Evolutionary conservation across 2,797 vertebrate species (phyloP).

Genomic region (Carapus acus): DNA sequence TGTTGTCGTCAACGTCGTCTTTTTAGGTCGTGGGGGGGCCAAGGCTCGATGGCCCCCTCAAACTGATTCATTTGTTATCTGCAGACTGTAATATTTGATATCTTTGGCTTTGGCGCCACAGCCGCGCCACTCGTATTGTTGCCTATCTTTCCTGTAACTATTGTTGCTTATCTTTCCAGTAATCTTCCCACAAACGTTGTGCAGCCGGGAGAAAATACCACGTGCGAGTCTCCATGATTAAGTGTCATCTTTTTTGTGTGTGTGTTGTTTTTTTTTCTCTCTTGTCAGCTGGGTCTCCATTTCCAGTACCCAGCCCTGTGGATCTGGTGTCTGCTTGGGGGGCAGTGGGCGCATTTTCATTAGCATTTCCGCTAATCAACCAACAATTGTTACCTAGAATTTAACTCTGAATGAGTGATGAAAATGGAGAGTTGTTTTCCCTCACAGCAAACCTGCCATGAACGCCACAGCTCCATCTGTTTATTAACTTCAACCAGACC

Average conservation of each 20-base stretch:
- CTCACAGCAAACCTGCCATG: not conserved
- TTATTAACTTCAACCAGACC: not conserved
- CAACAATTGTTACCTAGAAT: constrained; percentile 16
- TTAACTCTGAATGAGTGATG: constrained; percentile 8
- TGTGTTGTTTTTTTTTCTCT: not conserved
- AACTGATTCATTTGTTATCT: constrained; percentile 4
- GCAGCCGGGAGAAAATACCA: not conserved
- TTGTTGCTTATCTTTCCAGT: not conserved
- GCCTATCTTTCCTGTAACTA: not conserved
- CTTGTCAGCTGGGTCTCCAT: constrained; percentile 1
- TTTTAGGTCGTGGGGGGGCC: not conserved
- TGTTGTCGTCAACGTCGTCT: not conserved
- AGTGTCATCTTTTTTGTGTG: constrained; percentile 1
- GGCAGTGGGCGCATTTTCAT: no score
- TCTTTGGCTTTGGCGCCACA: constrained; percentile 26
- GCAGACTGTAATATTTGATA: constrained; percentile 20
- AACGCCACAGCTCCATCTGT: constrained; percentile 2
- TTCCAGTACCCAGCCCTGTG: not conserved
- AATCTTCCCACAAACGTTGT: not conserved
- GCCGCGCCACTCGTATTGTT: not conserved
- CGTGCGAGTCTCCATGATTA: constrained; percentile 4
- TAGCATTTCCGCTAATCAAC: no score
- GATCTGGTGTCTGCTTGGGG: no score
- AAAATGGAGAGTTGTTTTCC: no score
- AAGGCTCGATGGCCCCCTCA: not conserved